A percentile compares a stretch with the other conserved stretches of the same genome.
These are phyloP conservation scores for Serranus cabrilla DNA, from an alignment of 2,797 vertebrate species.

Conservation along the genomic window DNA sequence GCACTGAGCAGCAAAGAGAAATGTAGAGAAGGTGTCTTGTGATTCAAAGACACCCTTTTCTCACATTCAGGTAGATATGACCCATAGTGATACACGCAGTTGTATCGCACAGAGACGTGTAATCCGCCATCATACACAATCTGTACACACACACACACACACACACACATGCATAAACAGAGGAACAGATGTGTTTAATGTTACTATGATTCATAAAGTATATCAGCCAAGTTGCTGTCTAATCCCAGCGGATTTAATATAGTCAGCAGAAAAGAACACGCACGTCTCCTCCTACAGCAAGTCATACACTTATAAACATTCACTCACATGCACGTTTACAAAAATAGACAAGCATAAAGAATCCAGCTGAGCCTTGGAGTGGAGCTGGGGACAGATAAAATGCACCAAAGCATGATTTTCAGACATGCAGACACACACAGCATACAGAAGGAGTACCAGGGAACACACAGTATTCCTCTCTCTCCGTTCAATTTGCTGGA, in stretches of 20 bases:
- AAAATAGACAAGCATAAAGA: slow-evolving; percentile 64
- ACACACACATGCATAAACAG: slow-evolving; percentile 20
- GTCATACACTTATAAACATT: slow-evolving; percentile 41
- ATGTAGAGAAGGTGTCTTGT: slow-evolving; percentile 7
- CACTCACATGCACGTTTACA: slow-evolving; percentile 42
- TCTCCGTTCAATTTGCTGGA: slow-evolving; percentile 10
- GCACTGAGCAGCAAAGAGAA: slow-evolving; percentile 10
- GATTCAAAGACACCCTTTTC: slow-evolving; percentile 28
- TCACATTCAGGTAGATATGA: slow-evolving; percentile 6
- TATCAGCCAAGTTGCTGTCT: slow-evolving; percentile 35
- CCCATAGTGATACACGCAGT: slow-evolving; percentile 15
- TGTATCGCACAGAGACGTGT: slow-evolving; percentile 37
- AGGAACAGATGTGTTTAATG: slow-evolving; percentile 36
- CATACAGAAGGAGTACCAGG: slow-evolving; percentile 7
- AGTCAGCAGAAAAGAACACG: slow-evolving; percentile 39
- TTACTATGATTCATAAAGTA: slow-evolving; percentile 46
- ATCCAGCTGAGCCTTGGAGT: slow-evolving; percentile 58
- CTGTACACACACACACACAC: background rate
- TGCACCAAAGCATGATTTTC: slow-evolving; percentile 55
- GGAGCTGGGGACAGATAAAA: slow-evolving; percentile 63
- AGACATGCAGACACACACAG: slow-evolving; percentile 25
- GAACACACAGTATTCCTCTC: slow-evolving; percentile 7
- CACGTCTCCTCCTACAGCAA: slow-evolving; percentile 17
- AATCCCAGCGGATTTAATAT: slow-evolving; percentile 51
- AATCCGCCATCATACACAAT: slow-evolving; percentile 48